Base-by-base conservation (phyloP, 2,888 invertebrate genomes). In the Lasioglossum figueresi region DNA sequence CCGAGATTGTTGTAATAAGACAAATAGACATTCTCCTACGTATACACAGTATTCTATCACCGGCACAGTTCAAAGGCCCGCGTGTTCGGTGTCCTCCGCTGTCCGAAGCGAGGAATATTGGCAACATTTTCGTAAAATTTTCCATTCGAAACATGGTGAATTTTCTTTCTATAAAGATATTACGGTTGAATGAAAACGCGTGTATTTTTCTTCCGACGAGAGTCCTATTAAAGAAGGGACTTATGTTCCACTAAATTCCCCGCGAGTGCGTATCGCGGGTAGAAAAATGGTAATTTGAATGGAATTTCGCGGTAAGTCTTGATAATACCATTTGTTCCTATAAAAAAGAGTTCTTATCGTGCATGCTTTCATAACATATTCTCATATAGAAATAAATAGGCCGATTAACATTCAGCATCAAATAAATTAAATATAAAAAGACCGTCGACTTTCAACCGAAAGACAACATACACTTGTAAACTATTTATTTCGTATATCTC, bases 101-200 rank as follows among this genome's bases (percentile, higher is more conserved):
- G n/a, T n/a, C n/a, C n/a, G 52, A 73, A 73, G 23, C 14, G 73
- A 34, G 23, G 48, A 31, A 31, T 45, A 52, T 52, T 73, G 52
- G 52, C 31, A 31, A 48, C 27, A 73, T 73, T 73, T 73, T 73
- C 23, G 34, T 73, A 34, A 34, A 73, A 52, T 73, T 73, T 23
- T 34, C 52, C 52, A 52, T 37, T 73, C 34, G 12, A 34, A 48
- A 73, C 34, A 73, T 34, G 52, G 34, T 16, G 23, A 73, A 45
- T 73, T 73, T 37, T 73, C 45, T 73, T 73, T 73, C 73, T 34
- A 6, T 23, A 23, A 52, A 73, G 73, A 52, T 73, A 52, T 73
- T 73, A 52, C 52, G 52, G 52, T 34, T 73, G 31, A 52, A 52
- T 45, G 34, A 73, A 73, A 73, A 73, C 23, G 48, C 52, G 34